These are phyloP conservation scores for Onchidella celtica DNA, from an alignment of 2,888 invertebrate genomes.

Conservation along the genomic window DNA sequence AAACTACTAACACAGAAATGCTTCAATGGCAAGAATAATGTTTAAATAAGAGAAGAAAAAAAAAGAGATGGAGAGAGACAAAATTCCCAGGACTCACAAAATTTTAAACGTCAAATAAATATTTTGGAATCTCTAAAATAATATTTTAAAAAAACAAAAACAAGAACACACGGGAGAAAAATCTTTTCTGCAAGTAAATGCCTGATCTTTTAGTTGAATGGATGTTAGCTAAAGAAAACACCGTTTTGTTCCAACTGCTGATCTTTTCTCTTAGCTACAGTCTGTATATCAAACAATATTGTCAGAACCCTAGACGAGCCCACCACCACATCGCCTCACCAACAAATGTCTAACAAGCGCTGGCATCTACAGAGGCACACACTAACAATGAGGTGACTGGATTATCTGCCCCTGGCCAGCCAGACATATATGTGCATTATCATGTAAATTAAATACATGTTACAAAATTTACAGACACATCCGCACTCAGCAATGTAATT, in stretches of 20 bases:
- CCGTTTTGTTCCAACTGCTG: too few relatives aligned
- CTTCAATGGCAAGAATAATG: background rate
- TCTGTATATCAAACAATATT: conserved; percentile 8
- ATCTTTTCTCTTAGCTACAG: too few relatives aligned
- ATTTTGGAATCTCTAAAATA: too few relatives aligned
- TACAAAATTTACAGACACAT: conserved; percentile 29
- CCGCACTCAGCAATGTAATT: background rate
- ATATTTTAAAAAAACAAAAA: too few relatives aligned
- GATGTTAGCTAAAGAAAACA: too few relatives aligned
- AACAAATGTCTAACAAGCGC: conserved; percentile 42
- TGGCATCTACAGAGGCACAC: conserved; percentile 44
- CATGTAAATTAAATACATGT: background rate
- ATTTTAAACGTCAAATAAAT: too few relatives aligned
- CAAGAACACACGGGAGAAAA: too few relatives aligned
- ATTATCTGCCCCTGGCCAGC: conserved; percentile 53
- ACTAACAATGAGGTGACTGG: conserved; percentile 44
- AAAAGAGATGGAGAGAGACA: background rate
- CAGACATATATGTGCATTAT: conserved; percentile 25
- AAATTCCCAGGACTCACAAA: too few relatives aligned
- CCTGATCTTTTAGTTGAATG: too few relatives aligned
- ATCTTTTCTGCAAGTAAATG: too few relatives aligned
- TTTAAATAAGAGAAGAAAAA: background rate
- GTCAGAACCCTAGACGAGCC: conserved; percentile 37
- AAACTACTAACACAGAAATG: background rate
- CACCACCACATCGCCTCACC: conserved; percentile 40